Percentiles rank a stretch among this genome's conserved stretches.
Conservation (phyloP, 1,140 invertebrate species). For the Mercenaria mercenaria region DNA sequence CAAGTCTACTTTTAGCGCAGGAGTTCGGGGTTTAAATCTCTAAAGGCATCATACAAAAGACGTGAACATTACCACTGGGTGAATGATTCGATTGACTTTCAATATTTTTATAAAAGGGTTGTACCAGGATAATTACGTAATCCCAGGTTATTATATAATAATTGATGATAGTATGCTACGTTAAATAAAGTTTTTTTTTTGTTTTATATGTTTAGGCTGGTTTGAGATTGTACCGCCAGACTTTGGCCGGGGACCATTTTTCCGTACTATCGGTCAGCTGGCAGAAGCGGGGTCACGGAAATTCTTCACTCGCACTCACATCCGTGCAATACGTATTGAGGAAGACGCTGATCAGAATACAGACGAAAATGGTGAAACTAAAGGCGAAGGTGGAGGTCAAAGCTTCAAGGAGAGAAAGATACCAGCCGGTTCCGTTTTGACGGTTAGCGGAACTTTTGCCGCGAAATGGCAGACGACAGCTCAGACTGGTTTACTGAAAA, state of each 20-base stretch:
- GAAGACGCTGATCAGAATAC: neutral
- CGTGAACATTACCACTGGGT: too few species aligned
- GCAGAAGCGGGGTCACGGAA: constrained; percentile 75
- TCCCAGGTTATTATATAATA: too few species aligned
- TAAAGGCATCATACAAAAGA: too few species aligned
- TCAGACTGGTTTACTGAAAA: constrained; percentile 76
- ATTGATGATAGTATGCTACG: too few species aligned
- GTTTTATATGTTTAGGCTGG: constrained; percentile 81
- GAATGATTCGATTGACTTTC: too few species aligned
- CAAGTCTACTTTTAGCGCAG: too few species aligned
- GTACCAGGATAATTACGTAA: too few species aligned
- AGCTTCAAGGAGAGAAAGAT: constrained; percentile 79
- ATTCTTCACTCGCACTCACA: constrained; percentile 80
- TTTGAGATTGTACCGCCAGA: constrained; percentile 81
- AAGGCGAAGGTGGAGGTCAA: constrained; percentile 67
- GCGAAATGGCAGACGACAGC: constrained; percentile 81
- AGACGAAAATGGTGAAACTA: constrained; percentile 4
- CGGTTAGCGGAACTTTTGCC: constrained; percentile 72
- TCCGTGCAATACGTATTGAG: constrained; percentile 75
- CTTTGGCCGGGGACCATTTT: constrained; percentile 74
- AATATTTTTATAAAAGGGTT: too few species aligned
- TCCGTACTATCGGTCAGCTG: constrained; percentile 76
- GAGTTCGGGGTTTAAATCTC: too few species aligned
- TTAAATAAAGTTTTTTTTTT: too few species aligned
- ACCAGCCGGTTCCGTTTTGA: constrained; percentile 74